Evolutionary conservation across 2,888 invertebrate genomes (phyloP).

Genomic region (Hydrotaea diabolus): DNA sequence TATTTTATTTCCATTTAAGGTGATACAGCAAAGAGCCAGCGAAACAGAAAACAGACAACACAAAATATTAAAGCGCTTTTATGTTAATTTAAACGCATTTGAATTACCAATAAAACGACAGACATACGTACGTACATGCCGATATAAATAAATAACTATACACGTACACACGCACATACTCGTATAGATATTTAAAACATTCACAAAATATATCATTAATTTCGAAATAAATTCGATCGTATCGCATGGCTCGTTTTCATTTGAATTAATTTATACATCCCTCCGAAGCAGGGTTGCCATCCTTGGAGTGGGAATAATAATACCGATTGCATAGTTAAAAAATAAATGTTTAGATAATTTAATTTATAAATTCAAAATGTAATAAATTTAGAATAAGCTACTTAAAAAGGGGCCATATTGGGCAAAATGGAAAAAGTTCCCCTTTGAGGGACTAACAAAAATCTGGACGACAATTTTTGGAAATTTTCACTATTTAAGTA

Average conservation of each 20-base stretch:
- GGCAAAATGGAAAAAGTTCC: no score
- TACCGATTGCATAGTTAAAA: no score
- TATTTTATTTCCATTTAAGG: constrained; percentile 6
- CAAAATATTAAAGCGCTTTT: constrained; percentile 69
- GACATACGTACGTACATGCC: background rate
- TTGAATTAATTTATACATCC: constrained; percentile 32
- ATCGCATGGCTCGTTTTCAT: constrained; percentile 71
- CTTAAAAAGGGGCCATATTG: no score
- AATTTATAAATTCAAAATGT: no score
- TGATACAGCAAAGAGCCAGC: background rate
- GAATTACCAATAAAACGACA: constrained; percentile 70
- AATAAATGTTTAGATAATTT: no score
- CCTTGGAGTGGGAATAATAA: no score
- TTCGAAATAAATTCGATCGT: constrained; percentile 70
- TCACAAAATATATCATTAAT: constrained; percentile 53
- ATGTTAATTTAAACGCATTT: constrained; percentile 79
- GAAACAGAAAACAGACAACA: constrained; percentile 33
- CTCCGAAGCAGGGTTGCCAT: background rate
- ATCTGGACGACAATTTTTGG: no score
- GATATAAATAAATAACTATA: background rate
- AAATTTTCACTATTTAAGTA: no score
- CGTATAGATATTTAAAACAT: background rate
- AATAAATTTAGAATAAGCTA: no score
- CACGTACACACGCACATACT: background rate
- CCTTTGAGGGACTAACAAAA: no score